Conservation (phyloP, 2,888 invertebrate species). For the Spilosoma lubricipeda region DNA sequence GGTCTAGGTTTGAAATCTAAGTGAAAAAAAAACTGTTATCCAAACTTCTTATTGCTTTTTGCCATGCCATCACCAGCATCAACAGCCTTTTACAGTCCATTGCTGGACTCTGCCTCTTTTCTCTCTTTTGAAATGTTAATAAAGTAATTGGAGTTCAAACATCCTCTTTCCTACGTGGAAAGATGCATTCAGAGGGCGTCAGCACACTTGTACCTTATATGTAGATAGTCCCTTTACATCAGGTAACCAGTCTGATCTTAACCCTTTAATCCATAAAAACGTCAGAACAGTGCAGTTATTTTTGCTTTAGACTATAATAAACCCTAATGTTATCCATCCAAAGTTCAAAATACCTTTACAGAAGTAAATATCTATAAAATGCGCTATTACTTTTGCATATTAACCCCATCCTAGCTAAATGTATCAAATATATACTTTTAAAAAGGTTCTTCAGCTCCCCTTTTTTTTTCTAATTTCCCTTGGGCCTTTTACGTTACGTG, state of each 20-base stretch:
- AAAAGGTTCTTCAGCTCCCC: neutral
- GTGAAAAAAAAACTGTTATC: too few species aligned
- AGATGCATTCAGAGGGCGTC: too few species aligned
- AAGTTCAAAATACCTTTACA: neutral
- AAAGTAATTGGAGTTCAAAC: too few species aligned
- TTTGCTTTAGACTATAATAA: neutral
- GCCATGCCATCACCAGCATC: too few species aligned
- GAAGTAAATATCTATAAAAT: slow-evolving; percentile 5
- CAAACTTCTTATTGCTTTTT: too few species aligned
- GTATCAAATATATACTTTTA: slow-evolving; percentile 6
- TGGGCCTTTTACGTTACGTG: slow-evolving; percentile 36
- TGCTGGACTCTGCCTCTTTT: too few species aligned
- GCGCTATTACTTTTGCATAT: slow-evolving; percentile 11
- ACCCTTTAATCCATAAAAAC: neutral
- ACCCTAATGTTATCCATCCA: neutral
- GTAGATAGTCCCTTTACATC: neutral
- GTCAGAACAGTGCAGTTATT: neutral
- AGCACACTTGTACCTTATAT: too few species aligned
- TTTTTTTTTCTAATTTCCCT: slow-evolving; percentile 48
- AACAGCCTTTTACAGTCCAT: too few species aligned
- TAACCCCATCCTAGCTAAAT: slow-evolving; percentile 35
- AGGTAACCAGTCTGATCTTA: neutral
- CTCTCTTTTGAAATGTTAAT: too few species aligned
- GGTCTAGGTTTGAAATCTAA: too few species aligned
- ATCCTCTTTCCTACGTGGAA: too few species aligned